Conservation (phyloP, 2,797 vertebrate genomes). For the Pogoniulus pusillus region DNA sequence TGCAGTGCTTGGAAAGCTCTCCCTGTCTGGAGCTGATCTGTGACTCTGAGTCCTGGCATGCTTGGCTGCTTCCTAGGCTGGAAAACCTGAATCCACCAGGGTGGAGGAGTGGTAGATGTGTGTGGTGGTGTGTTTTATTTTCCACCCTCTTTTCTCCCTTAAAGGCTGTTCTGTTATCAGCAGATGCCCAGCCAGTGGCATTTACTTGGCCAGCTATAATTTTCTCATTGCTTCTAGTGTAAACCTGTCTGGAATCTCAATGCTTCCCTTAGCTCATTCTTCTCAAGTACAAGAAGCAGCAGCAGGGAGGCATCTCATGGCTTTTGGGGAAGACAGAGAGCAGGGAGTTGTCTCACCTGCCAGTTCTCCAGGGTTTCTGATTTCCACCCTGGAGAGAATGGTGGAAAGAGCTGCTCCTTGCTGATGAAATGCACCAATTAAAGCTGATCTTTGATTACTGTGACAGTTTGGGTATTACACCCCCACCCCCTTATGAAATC, state of each 20-base stretch:
- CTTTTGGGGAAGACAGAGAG: background rate
- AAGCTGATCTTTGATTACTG: background rate
- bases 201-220: background rate
- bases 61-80: background rate
- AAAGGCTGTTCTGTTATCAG: background rate
- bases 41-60: background rate
- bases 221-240: background rate
- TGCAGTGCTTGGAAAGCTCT: background rate
- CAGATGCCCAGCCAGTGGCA: background rate
- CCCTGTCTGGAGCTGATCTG: background rate
- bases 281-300: background rate
- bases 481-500: no score
- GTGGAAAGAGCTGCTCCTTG: background rate
- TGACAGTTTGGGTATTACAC: no score
- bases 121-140: background rate
- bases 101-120: background rate
- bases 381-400: background rate
- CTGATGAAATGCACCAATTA: background rate
- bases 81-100: background rate
- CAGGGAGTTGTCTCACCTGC: background rate
- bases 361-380: background rate
- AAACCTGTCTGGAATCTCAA: background rate
- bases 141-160: fast-evolving
- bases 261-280: background rate
- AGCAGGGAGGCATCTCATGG: background rate